phyloP scores from a whole-genome alignment of 2,888 invertebrate genomes.

The Myathropa florea region DNA sequence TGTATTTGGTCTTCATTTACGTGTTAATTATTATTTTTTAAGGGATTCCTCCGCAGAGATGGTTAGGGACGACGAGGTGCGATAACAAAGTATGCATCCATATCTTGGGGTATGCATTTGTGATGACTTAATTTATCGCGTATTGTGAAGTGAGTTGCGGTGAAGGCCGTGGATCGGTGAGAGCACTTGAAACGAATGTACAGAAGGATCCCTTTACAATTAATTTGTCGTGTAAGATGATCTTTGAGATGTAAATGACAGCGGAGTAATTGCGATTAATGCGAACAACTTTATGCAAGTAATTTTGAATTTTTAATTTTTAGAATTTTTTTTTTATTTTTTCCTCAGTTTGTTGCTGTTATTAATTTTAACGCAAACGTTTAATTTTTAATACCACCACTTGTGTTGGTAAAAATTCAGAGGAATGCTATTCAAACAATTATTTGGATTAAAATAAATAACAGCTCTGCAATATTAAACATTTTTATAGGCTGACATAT shows the following conservation, averaged over 20 bases:
- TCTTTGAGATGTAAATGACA: slow-evolving; percentile 33
- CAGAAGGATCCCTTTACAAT: slow-evolving; percentile 11
- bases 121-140: slow-evolving; percentile 60
- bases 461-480: no score
- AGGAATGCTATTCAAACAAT: no score
- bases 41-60: slow-evolving; percentile 4
- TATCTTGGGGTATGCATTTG: slow-evolving; percentile 15
- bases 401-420: no score
- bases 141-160: slow-evolving; percentile 16
- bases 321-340: no score
- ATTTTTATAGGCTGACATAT: no score
- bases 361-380: no score
- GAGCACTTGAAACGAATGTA: slow-evolving; percentile 31
- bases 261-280: slow-evolving; percentile 13
- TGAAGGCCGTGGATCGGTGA: slow-evolving; percentile 35
- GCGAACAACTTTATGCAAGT: no score
- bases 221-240: slow-evolving; percentile 9
- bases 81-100: slow-evolving; percentile 26
- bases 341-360: no score
- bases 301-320: no score
- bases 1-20: not conserved
- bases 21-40: slow-evolving; percentile 47
- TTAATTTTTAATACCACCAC: no score
- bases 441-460: no score
- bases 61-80: not conserved